These are phyloP conservation scores for Rana temporaria DNA, from an alignment of 2,113 vertebrate species.

Conservation along the genomic window DNA sequence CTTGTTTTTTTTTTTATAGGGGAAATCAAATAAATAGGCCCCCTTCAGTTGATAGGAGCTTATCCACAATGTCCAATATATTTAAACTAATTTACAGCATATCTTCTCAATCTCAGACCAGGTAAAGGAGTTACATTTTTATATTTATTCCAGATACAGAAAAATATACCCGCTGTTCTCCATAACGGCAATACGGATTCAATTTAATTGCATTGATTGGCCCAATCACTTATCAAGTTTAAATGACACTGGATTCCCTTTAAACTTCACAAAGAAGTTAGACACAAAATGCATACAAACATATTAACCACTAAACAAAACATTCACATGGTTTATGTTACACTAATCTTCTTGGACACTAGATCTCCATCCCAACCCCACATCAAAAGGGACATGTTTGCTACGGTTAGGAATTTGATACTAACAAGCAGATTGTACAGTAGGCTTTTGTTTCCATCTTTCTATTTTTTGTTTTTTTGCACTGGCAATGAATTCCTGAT, in stretches of 20 bases:
- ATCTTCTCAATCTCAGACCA: too few relatives aligned
- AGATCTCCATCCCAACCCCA: constrained; percentile 22
- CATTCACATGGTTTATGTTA: constrained; percentile 50
- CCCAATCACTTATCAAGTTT: constrained; percentile 13
- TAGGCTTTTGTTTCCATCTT: constrained; percentile 44
- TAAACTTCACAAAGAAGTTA: constrained; percentile 21
- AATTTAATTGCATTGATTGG: constrained; percentile 17
- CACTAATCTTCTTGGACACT: constrained; percentile 42
- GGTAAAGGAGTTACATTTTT: not conserved
- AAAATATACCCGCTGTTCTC: not conserved
- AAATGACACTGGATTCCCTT: constrained; percentile 3
- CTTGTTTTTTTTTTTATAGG: too few relatives aligned
- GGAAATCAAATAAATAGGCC: too few relatives aligned
- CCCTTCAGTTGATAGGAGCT: too few relatives aligned
- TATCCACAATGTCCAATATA: too few relatives aligned
- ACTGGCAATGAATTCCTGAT: constrained; percentile 38
- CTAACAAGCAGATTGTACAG: constrained; percentile 37
- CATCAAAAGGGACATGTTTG: constrained; percentile 36
- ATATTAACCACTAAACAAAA: constrained; percentile 46
- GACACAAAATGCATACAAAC: constrained; percentile 26
- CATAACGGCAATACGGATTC: not conserved
- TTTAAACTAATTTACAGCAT: too few relatives aligned
- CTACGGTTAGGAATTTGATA: constrained; percentile 52
- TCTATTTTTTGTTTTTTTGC: not conserved
- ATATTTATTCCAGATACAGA: not conserved